Base-by-base conservation (phyloP, 2,797 vertebrate genomes). In the Myoxocephalus aenaeus region DNA sequence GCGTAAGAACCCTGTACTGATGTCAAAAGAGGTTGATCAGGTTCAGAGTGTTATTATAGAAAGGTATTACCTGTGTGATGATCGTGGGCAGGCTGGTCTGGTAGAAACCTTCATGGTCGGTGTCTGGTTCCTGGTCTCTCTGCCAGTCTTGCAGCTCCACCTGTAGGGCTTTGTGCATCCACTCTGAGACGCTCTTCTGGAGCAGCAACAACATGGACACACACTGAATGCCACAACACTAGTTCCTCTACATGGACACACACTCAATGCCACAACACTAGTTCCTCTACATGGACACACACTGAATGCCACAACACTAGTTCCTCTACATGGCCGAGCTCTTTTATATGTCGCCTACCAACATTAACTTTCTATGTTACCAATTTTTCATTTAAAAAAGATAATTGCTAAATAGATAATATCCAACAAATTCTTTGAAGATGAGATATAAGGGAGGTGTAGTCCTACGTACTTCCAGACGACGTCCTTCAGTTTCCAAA, bases 81-180 rank as follows among this genome's bases (percentile, higher is more conserved):
- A 98, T 97, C 20, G 96, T 94, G 0, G 97, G 97, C 87, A 99
- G 89, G 76, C 96, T 96, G 73, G 98, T 98, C 62, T 97, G 96
- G 87, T 97, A 99, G 90, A 96, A 97, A 59, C 98, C 97, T 34
- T 98, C 94, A 0, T 97, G 96, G 80, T 99, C 97, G 5, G 90
- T 96, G 67, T 98, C 97, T 0, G 98, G 98, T 73, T 97, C 96
- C 89, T 98, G 96, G 68, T 98, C 96, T 77, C 93, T 93, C 83
- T 96, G 92, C 98, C 98, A 99, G 87, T 99, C 98, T 15, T 96
- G 96, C 74, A 96, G 94, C 83, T 99, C 98, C 70, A 97, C 97
- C 62, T 98, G 96, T 62, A 99, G 83, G 2, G 96, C 96, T 87
- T 97, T 99, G 81, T 96, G 96, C 95, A 99, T 97, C 98, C 98